Percentiles rank a stretch among this genome's conserved stretches.
phyloP scores from a whole-genome alignment of 2,888 invertebrate genomes.

The Micoletzkya japonica region DNA sequence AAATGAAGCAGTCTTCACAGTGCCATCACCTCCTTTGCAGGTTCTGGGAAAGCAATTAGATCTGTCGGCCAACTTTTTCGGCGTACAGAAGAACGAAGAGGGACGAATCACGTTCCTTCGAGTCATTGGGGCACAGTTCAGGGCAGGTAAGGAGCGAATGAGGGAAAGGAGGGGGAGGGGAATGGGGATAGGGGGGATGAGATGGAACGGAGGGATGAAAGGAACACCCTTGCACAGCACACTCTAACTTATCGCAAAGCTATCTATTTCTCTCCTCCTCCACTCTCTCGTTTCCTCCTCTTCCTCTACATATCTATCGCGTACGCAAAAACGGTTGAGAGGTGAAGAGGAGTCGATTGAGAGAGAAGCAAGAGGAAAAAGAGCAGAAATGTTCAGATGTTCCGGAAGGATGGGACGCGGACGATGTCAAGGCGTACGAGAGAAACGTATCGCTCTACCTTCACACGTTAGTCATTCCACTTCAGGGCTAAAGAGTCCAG shows the following conservation, averaged over 20 bases:
- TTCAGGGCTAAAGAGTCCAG: slow-evolving; percentile 10
- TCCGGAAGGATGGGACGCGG: slow-evolving; percentile 45
- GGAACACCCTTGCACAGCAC: not conserved
- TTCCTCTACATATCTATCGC: not conserved
- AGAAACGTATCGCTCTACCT: slow-evolving; percentile 46
- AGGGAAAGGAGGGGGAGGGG: not conserved
- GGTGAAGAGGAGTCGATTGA: too few species aligned
- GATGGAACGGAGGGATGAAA: not conserved
- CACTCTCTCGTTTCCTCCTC: not conserved
- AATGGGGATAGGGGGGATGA: not conserved
- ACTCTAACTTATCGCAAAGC: not conserved
- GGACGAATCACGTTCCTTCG: slow-evolving; percentile 16
- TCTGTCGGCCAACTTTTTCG: slow-evolving; percentile 57
- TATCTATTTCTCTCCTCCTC: not conserved
- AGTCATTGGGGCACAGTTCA: slow-evolving; percentile 23
- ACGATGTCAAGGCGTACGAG: slow-evolving; percentile 50
- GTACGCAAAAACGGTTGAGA: too few species aligned
- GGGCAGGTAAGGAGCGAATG: slow-evolving; percentile 22
- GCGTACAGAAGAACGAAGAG: slow-evolving; percentile 40
- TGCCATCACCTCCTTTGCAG: not conserved
- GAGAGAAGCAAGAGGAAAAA: too few species aligned
- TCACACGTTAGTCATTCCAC: slow-evolving; percentile 41
- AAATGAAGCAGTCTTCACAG: not conserved
- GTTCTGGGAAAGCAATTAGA: slow-evolving; percentile 53
- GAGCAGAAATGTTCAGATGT: too few species aligned